phyloP scores from a whole-genome alignment of 2,888 invertebrate genomes.

The Emmelina monodactyla region DNA sequence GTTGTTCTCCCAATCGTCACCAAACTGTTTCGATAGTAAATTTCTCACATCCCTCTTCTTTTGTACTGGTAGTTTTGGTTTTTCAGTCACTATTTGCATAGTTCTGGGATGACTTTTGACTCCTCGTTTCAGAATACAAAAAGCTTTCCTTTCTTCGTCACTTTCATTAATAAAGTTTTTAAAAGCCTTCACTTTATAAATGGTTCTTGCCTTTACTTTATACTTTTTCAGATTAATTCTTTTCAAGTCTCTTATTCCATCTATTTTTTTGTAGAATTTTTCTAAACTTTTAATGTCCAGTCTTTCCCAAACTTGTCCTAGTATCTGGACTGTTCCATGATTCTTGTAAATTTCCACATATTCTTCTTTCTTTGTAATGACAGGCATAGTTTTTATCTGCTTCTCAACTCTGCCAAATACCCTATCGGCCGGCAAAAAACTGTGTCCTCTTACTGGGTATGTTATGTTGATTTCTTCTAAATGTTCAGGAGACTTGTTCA shows the following conservation, averaged over 20 bases:
- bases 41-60: background rate
- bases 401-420: slow-evolving; percentile 17
- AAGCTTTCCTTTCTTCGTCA: background rate
- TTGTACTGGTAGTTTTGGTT: background rate
- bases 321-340: slow-evolving; percentile 10
- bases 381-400: slow-evolving; percentile 10
- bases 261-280: background rate
- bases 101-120: background rate
- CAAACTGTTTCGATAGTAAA: background rate
- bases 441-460: slow-evolving; percentile 9
- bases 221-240: background rate
- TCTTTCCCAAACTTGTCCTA: slow-evolving; percentile 9
- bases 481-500: slow-evolving; percentile 5
- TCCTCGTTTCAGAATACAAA: background rate
- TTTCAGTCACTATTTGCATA: background rate
- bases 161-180: background rate
- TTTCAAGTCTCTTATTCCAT: background rate
- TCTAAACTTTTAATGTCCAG: background rate
- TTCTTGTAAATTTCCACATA: slow-evolving; percentile 12
- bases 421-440: slow-evolving; percentile 16
- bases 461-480: background rate
- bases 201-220: background rate
- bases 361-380: slow-evolving; percentile 10
- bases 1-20: background rate
- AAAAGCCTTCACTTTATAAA: background rate